Evolutionary conservation across 2,888 invertebrate genomes (phyloP).

Genomic region (Atethmia centrago): DNA sequence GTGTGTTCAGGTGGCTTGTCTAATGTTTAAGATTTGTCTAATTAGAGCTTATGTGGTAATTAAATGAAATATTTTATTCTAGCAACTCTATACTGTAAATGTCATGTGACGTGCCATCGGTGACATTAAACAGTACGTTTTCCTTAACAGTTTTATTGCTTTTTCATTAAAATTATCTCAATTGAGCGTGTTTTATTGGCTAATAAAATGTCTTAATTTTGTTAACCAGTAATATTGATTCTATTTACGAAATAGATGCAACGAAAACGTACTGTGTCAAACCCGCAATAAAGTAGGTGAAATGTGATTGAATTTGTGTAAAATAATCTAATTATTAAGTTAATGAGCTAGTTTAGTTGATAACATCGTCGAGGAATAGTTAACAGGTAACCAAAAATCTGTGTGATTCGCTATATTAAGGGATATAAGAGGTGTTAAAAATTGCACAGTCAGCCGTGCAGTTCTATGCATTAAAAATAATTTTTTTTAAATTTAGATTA

Average conservation of each 20-base stretch:
- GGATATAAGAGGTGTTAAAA: slow-evolving; percentile 39
- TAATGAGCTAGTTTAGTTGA: slow-evolving; percentile 71
- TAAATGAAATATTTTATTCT: too few relatives aligned
- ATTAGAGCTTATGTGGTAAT: too few relatives aligned
- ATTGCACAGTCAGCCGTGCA: slow-evolving; percentile 69
- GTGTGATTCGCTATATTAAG: slow-evolving; percentile 5
- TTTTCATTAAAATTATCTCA: fast-evolving
- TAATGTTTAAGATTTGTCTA: too few relatives aligned
- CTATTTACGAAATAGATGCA: not conserved
- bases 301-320: slow-evolving; percentile 65
- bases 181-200: slow-evolving; percentile 56
- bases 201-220: fast-evolving
- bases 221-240: not conserved
- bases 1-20: too few relatives aligned
- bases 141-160: slow-evolving; percentile 14
- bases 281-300: slow-evolving; percentile 62
- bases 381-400: slow-evolving; percentile 61
- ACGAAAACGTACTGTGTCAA: slow-evolving; percentile 60
- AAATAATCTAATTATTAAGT: slow-evolving; percentile 73
- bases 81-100: slow-evolving; percentile 58
- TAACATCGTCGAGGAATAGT: slow-evolving; percentile 56
- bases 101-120: slow-evolving; percentile 76
- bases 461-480: slow-evolving; percentile 52
- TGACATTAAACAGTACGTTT: slow-evolving; percentile 62
- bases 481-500: slow-evolving; percentile 71